Evolutionary conservation across 2,888 invertebrate species (phyloP), one percentile per base, ranked within the genome.

Genomic region (Coremacera marginata): DNA sequence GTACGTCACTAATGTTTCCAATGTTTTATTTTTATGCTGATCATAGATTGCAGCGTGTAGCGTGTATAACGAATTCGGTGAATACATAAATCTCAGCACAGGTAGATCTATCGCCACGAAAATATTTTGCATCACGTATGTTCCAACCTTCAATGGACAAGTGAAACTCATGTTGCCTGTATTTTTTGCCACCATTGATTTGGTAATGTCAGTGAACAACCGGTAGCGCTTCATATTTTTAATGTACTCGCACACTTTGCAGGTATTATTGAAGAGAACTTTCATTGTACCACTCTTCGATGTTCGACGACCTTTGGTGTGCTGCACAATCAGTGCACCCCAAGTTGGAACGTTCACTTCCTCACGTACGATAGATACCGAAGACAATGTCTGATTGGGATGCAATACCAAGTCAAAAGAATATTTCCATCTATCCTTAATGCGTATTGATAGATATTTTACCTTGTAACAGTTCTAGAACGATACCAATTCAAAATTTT

Each of bases 81-180:
- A 82, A 34, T 87, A 87, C 82, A 86, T 86, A 22, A 84, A 84
- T 77, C 83, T 87, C 9, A 87, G 67, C 8, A 86, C 63, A 4
- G 81, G 79, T 31, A 83, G 83, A 65, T 87, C 85, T 4, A 84
- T 83, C 25, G 87, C 86, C 67, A 87, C 82, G 49, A 83, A 82
- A 1, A 87, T 83, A 37, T 83, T 78, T 3, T 81, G 80, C 83
- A 86, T 81, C 16, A 80, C 80, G 75, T 87, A 87, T 4, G 79
- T 80, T 62, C 85, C 87, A 8, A 70, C 75, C 25, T 79, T 81
- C 11, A 88, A 78, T 0, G 88, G 88, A 19, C 88, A 87, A 1
- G 78, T 80, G 11, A 87, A 67, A 9, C 85, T 85, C 82, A 87
- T 81, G 37, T 87, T 88, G 62, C 86, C 83, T 65, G 81, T 82